Evolutionary conservation across 2,888 invertebrate genomes (phyloP).

Genomic region (Cylloceria caligata): DNA sequence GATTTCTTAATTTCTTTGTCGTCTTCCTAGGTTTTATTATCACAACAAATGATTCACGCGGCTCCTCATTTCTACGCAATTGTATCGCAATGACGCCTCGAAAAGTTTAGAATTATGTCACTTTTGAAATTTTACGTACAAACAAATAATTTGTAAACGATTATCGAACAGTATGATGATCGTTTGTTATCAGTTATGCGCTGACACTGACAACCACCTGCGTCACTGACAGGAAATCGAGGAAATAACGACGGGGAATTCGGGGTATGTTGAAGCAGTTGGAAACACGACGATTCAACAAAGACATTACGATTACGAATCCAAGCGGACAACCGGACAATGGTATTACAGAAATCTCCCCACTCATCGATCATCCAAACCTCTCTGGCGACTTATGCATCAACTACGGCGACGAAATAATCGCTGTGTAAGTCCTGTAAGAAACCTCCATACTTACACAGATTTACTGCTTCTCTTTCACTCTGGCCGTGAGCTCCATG

Average conservation of each 20-base stretch:
- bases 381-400: not conserved
- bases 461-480: too few relatives aligned
- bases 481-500: too few relatives aligned
- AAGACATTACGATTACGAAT: too few relatives aligned
- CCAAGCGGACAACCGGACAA: slow-evolving; percentile 1
- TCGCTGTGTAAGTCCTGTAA: too few relatives aligned
- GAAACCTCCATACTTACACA: too few relatives aligned
- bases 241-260: not conserved
- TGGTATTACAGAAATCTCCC: not conserved
- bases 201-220: not conserved
- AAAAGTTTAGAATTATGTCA: not conserved
- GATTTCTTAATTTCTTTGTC: too few relatives aligned
- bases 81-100: not conserved
- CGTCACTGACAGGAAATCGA: not conserved
- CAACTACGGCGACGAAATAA: not conserved
- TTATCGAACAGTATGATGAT: slow-evolving; percentile 3
- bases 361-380: not conserved
- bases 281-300: not conserved
- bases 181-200: not conserved
- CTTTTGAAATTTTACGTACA: too few relatives aligned
- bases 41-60: not conserved
- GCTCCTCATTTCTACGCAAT: not conserved
- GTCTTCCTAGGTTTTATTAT: not conserved
- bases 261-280: not conserved
- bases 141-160: not conserved